Conservation (phyloP, 2,797 vertebrate species). For the Hylomyscus alleni region DNA sequence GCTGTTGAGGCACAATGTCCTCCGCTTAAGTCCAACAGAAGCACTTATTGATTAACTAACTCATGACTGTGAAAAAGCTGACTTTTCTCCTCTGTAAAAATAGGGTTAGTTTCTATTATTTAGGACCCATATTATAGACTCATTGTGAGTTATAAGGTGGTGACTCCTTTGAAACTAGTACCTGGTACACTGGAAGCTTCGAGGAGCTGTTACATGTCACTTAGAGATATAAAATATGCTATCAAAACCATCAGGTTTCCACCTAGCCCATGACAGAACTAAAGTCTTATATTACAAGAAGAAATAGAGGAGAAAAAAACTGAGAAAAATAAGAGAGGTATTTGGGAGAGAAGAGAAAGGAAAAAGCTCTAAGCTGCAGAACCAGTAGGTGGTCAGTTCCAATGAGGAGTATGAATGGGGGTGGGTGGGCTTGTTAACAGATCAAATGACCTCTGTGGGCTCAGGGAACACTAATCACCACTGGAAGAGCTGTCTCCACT, state of each 20-base stretch:
- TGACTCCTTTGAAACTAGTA: background rate
- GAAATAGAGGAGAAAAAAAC: background rate
- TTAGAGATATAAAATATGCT: background rate
- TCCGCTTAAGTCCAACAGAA: background rate
- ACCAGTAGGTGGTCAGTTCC: constrained; percentile 24
- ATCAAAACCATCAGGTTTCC: background rate
- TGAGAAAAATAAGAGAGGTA: background rate
- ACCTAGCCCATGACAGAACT: background rate
- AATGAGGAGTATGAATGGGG: constrained; percentile 23
- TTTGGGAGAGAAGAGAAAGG: background rate
- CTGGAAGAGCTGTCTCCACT: background rate
- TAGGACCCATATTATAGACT: background rate
- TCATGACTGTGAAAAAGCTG: background rate
- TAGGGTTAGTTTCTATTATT: background rate
- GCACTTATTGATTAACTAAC: background rate
- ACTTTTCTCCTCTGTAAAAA: constrained; percentile 14
- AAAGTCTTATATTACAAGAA: constrained; percentile 5
- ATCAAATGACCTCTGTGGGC: constrained; percentile 40
- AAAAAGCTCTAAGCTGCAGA: background rate
- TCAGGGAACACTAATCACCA: constrained; percentile 44
- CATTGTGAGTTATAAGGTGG: background rate
- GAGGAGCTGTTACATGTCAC: background rate
- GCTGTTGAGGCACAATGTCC: no score
- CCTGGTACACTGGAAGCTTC: background rate
- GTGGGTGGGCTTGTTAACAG: constrained; percentile 20